Percentiles rank a stretch among this genome's conserved stretches.
Conservation (phyloP, 2,113 vertebrate species). For the Hemibates koningsi region DNA sequence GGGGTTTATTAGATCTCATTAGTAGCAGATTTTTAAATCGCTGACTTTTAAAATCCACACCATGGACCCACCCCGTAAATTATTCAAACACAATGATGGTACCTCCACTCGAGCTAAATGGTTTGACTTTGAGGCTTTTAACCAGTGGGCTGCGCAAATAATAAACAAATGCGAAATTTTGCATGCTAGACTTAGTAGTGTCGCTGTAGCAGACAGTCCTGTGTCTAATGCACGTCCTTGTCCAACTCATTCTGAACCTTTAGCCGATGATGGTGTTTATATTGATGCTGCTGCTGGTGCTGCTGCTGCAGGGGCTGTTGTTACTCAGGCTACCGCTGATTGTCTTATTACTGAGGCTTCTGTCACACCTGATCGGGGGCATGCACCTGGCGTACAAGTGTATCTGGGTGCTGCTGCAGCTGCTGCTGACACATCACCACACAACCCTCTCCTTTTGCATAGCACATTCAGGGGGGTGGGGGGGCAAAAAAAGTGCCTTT, state of each 20-base stretch:
- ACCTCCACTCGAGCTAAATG: not conserved
- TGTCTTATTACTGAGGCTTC: not conserved
- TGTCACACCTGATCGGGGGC: accelerated
- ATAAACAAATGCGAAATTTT: not conserved
- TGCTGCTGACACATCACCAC: not conserved
- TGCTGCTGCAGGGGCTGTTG: not conserved
- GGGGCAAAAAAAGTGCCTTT: too few relatives aligned
- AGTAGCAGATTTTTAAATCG: accelerated
- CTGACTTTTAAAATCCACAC: not conserved
- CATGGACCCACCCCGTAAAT: accelerated
- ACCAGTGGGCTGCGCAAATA: not conserved
- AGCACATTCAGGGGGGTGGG: too few relatives aligned
- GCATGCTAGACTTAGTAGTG: accelerated
- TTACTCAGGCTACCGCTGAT: accelerated
- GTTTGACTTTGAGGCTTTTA: not conserved
- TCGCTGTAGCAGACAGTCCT: not conserved
- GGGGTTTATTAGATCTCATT: not conserved
- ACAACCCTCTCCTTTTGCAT: too few relatives aligned
- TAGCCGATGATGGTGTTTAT: not conserved
- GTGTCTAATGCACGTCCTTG: accelerated
- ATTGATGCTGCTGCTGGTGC: not conserved
- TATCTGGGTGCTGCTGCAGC: not conserved
- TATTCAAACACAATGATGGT: accelerated
- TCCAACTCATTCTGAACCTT: not conserved
- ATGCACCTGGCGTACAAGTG: accelerated